Percentiles rank a stretch among this genome's conserved stretches.
phyloP scores from a whole-genome alignment of 2,797 vertebrate genomes.

The Onychomys torridus region DNA sequence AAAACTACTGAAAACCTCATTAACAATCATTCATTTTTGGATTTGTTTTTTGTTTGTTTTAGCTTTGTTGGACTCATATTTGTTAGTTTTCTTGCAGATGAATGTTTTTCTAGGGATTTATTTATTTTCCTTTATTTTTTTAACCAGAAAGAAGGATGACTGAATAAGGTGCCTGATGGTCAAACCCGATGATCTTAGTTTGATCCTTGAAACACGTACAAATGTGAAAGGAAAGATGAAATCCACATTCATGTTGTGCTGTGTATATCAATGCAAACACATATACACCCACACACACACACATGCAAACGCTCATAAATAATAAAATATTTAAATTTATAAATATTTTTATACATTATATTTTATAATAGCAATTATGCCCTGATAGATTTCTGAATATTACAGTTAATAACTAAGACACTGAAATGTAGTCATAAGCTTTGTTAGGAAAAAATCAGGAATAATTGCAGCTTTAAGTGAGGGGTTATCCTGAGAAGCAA shows the following conservation, averaged over 20 bases:
- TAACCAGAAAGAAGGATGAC: not conserved
- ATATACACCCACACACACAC: no score
- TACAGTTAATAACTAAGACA: not conserved
- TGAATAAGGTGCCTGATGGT: not conserved
- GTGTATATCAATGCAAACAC: not conserved
- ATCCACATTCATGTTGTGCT: not conserved
- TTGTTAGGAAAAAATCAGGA: not conserved
- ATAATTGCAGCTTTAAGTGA: not conserved
- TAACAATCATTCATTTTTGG: not conserved
- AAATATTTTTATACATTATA: not conserved
- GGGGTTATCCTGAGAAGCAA: not conserved
- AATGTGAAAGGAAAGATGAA: not conserved
- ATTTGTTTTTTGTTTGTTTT: not conserved
- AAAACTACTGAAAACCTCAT: not conserved
- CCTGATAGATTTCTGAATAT: not conserved
- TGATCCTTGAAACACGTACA: not conserved
- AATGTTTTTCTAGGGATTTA: not conserved
- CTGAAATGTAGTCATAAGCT: not conserved
- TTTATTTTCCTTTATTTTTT: not conserved
- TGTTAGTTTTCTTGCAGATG: not conserved
- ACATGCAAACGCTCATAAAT: not conserved
- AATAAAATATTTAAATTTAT: not conserved
- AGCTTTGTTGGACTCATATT: not conserved
- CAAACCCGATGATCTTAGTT: not conserved
- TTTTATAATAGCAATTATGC: not conserved